Evolutionary conservation across 2,113 vertebrate species (phyloP).

Genomic region (Glaucidium brasilianum): DNA sequence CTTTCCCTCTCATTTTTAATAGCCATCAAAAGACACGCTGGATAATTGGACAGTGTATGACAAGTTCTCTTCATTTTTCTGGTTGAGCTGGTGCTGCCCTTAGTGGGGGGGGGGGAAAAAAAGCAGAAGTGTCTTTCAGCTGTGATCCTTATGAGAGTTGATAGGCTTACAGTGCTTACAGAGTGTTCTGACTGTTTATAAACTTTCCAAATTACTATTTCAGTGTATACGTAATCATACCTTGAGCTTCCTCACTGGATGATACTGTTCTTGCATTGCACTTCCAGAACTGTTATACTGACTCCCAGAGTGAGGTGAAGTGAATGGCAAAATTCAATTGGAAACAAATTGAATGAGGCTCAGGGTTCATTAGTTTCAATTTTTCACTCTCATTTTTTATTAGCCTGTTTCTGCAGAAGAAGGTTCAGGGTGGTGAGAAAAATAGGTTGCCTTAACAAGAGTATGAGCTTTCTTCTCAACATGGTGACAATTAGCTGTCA

Average conservation of each 20-base stretch:
- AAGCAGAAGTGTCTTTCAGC: neutral
- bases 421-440: neutral
- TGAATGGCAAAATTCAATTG: neutral
- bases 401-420: neutral
- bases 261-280: neutral
- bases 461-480: neutral
- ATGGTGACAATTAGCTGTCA: neutral
- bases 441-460: constrained; percentile 26
- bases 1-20: neutral
- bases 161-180: neutral
- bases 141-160: neutral
- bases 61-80: neutral
- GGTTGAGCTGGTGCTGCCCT: neutral
- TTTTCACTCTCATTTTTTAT: neutral
- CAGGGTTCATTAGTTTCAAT: neutral
- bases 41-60: neutral
- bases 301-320: neutral
- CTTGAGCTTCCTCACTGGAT: constrained; percentile 52
- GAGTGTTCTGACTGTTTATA: neutral
- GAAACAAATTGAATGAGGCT: neutral
- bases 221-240: neutral
- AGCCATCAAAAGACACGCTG: neutral
- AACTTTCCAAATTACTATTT: neutral
- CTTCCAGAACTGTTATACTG: neutral
- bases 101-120: neutral